phyloP scores from a whole-genome alignment of 2,797 vertebrate species.

The Spea hammondii region DNA sequence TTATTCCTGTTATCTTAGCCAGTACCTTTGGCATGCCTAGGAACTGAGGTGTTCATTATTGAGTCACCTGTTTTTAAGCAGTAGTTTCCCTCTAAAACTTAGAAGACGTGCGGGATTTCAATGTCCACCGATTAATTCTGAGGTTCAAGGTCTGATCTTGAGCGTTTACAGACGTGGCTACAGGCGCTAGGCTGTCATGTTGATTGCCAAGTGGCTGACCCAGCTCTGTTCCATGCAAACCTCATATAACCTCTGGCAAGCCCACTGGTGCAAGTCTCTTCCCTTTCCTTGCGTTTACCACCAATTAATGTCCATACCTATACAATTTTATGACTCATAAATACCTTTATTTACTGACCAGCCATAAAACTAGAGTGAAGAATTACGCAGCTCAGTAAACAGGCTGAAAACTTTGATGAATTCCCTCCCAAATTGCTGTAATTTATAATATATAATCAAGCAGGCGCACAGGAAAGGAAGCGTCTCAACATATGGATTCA shows the following conservation, averaged over 20 bases:
- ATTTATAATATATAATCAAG: conserved; percentile 41
- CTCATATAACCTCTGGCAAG: conserved; percentile 23
- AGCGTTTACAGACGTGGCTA: neutral
- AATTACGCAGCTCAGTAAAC: conserved; percentile 49
- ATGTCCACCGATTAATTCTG: too few species aligned
- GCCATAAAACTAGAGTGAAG: conserved; percentile 37
- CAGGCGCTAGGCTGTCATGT: neutral
- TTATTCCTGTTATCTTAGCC: too few species aligned
- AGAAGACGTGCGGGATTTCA: too few species aligned
- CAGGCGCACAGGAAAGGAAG: conserved; percentile 21
- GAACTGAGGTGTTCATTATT: too few species aligned
- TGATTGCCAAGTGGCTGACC: neutral
- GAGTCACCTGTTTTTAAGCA: too few species aligned
- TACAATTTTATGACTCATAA: conserved; percentile 34
- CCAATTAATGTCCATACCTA: conserved; percentile 11
- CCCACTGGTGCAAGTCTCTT: neutral
- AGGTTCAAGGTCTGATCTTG: neutral
- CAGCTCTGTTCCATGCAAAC: conserved; percentile 10
- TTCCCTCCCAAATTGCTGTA: conserved; percentile 39
- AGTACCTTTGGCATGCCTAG: too few species aligned
- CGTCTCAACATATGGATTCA: conserved; percentile 35
- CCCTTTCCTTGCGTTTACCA: conserved; percentile 9
- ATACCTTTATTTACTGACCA: conserved; percentile 45
- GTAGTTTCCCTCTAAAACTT: too few species aligned
- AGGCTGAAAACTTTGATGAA: conserved; percentile 33